A percentile compares a stretch with the other conserved stretches of the same genome.
Conservation (phyloP, 2,888 invertebrate genomes). For the Platypus cylindrus region DNA sequence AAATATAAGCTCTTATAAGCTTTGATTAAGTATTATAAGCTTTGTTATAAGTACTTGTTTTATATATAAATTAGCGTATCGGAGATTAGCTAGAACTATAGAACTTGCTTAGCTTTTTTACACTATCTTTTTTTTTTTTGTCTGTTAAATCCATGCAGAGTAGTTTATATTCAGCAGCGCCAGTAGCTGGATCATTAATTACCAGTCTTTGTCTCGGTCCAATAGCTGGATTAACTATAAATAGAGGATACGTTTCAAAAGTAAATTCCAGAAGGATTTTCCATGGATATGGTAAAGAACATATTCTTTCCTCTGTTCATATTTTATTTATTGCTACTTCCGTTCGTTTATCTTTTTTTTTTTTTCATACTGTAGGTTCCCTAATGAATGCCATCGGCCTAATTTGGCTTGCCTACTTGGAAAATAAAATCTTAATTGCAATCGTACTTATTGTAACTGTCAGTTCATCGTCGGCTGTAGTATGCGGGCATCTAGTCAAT, state of each 20-base stretch:
- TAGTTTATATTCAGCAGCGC: slow-evolving; percentile 8
- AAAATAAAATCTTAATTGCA: slow-evolving; percentile 6
- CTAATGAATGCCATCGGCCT: slow-evolving; percentile 7
- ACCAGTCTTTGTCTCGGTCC: slow-evolving; percentile 7
- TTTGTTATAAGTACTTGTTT: too few species aligned
- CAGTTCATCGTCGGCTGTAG: slow-evolving; percentile 3
- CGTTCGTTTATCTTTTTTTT: slow-evolving; percentile 1
- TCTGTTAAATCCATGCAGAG: too few species aligned
- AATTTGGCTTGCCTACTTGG: slow-evolving; percentile 9
- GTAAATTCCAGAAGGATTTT: slow-evolving; percentile 10
- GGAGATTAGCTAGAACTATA: too few species aligned
- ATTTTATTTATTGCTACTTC: background rate
- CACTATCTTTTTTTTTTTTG: background rate
- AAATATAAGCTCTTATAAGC: too few species aligned
- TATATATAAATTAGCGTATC: too few species aligned
- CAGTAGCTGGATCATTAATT: slow-evolving; percentile 6
- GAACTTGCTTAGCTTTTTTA: too few species aligned
- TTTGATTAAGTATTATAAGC: too few species aligned
- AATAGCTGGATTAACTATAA: slow-evolving; percentile 6
- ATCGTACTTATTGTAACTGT: slow-evolving; percentile 5
- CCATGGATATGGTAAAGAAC: slow-evolving; percentile 7
- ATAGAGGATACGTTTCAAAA: slow-evolving; percentile 6
- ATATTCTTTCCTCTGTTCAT: background rate
- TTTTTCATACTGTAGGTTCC: slow-evolving; percentile 3
- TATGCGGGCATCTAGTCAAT: slow-evolving; percentile 11